Base-by-base conservation (phyloP, 2,797 vertebrate genomes). In the Scarus forsteni region DNA sequence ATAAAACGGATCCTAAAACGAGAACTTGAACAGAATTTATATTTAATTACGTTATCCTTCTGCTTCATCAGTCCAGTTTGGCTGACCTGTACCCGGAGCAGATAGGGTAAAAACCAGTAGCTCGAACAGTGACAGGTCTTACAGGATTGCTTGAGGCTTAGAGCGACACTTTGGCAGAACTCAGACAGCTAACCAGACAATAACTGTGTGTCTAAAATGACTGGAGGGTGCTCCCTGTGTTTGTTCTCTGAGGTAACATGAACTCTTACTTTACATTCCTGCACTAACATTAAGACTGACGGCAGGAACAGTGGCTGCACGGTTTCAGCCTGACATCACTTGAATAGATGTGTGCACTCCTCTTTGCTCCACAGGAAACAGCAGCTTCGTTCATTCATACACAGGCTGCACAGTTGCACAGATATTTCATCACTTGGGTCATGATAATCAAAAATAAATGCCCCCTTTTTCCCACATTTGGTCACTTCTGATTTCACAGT, bases 291-390 rank as follows among this genome's bases (percentile, higher is more conserved):
- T 1, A 49, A 68, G 49, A 83, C 1, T 79, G 81, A 73, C 74
- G 76, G 43, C 64, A 46, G 49, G 34, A 69, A 49, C 36, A 78
- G 39, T 39, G 39, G 15, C 35, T 34, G 60, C 34, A n/a, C 1
- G 6, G 55, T 88, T 89, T 92, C 84, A 70, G 48, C 67, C 60
- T 87, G 19, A 59, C 73, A 39, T 90, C 84, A 85, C 59, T 16
- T 35, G 18, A 1, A 63, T 56, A 59, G 62, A 75, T 19, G 39
- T 38, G n/a, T 18, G 10, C 18, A 38, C 7, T 73, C 80, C 80
- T 86, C 54, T n/a, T 8, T 53, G 43, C 18, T 6, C 6, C 1
- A 39, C 69, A 70, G 64, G 53, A 76, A n/a, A 59, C 7, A 8
- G 62, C 8, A 3, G 66, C 80, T 60, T 52, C 43, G 45, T 56